Conservation (phyloP, 2,797 vertebrate species). For the Falco berigora region DNA sequence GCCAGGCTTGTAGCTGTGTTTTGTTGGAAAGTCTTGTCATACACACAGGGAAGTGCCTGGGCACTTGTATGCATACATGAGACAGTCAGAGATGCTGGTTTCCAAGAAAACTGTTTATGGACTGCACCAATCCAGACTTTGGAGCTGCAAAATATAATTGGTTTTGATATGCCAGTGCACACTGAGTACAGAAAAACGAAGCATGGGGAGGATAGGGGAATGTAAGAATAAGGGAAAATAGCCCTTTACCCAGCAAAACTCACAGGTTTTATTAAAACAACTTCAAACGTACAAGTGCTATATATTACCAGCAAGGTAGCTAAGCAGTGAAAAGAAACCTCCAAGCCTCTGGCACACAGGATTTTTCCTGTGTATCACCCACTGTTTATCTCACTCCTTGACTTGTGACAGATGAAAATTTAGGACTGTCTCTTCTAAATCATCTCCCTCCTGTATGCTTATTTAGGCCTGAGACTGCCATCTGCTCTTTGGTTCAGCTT, state of each 20-base stretch:
- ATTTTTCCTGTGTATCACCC: neutral
- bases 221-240: neutral
- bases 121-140: neutral
- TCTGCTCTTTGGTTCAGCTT: slow-evolving; percentile 22
- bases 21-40: neutral
- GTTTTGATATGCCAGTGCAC: neutral
- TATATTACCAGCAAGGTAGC: neutral
- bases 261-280: neutral
- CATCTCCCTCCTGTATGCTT: neutral
- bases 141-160: neutral
- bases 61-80: neutral
- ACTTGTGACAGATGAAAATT: neutral
- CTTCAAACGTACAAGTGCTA: neutral
- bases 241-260: neutral
- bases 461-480: neutral
- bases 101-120: neutral
- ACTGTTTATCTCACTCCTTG: neutral
- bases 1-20: neutral
- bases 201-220: neutral
- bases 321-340: neutral
- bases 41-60: neutral
- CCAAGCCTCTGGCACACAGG: neutral
- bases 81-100: neutral
- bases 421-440: neutral
- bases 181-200: rapidly evolving